Percentiles rank a stretch among this genome's conserved stretches.
Conservation (phyloP, 2,113 vertebrate genomes). For the Pycnonotus jocosus region DNA sequence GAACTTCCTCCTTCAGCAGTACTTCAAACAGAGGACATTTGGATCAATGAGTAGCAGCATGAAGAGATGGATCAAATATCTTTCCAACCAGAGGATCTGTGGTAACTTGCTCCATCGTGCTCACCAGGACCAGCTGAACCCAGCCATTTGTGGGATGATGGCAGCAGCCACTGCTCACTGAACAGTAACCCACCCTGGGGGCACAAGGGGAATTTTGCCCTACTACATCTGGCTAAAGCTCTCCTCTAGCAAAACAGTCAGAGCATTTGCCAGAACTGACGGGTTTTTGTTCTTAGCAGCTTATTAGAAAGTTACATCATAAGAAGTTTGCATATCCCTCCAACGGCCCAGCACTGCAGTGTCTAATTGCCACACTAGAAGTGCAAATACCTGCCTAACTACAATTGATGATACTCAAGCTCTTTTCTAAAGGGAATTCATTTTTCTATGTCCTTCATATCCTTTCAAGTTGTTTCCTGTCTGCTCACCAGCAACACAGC, state of each 20-base stretch:
- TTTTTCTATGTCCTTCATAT: not conserved
- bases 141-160: fast-evolving
- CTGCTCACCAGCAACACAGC: not conserved
- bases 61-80: not conserved
- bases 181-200: not conserved
- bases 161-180: not conserved
- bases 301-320: not conserved
- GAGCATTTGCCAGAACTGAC: not conserved
- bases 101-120: not conserved
- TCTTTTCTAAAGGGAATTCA: not conserved
- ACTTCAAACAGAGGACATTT: not conserved
- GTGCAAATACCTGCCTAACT: not conserved
- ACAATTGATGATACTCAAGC: not conserved
- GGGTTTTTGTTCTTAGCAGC: not conserved
- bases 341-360: not conserved
- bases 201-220: not conserved
- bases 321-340: not conserved
- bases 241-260: not conserved
- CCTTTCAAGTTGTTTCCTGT: not conserved
- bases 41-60: not conserved
- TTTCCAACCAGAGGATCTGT: not conserved
- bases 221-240: not conserved
- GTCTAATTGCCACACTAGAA: not conserved
- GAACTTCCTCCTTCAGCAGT: not conserved
- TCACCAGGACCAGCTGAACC: not conserved